Percentiles rank a stretch among this genome's conserved stretches.
phyloP scores from a whole-genome alignment of 1,140 invertebrate genomes.

The Rhynchophorus ferrugineus region DNA sequence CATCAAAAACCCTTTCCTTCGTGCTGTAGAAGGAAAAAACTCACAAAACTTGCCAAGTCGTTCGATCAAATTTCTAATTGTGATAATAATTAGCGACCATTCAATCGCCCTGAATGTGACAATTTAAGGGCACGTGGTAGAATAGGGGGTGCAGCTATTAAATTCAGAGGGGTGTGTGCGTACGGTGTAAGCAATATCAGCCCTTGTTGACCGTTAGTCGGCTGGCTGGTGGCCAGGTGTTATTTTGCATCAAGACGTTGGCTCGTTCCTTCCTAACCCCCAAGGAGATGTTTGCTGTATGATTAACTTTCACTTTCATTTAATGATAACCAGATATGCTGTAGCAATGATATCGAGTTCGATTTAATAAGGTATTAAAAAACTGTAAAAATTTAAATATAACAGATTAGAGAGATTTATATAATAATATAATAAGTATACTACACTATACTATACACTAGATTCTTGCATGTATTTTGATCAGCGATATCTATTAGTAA shows the following conservation, averaged over 20 bases:
- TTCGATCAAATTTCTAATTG: constrained; percentile 6
- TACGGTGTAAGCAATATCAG: constrained; percentile 16
- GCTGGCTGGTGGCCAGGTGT: constrained; percentile 8
- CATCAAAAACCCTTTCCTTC: background rate
- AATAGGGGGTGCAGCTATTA: constrained; percentile 18
- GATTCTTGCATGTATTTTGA: too few species aligned
- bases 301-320: too few species aligned
- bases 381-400: too few species aligned
- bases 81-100: constrained; percentile 16
- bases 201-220: constrained; percentile 17
- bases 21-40: constrained; percentile 1
- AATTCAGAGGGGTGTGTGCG: constrained; percentile 14
- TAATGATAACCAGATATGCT: too few species aligned
- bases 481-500: too few species aligned
- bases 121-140: constrained; percentile 16
- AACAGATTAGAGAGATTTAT: too few species aligned
- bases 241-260: constrained; percentile 22
- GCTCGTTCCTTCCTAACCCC: constrained; percentile 3
- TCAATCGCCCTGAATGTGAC: constrained; percentile 9
- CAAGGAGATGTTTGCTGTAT: constrained; percentile 5
- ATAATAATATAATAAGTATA: too few species aligned
- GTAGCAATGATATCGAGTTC: too few species aligned
- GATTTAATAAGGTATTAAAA: too few species aligned
- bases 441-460: too few species aligned
- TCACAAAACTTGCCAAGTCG: constrained; percentile 4